A percentile compares a stretch with the other conserved stretches of the same genome.
These are phyloP conservation scores for Orycteropus afer DNA, from an alignment of 2,113 vertebrate genomes.

Conservation along the genomic window DNA sequence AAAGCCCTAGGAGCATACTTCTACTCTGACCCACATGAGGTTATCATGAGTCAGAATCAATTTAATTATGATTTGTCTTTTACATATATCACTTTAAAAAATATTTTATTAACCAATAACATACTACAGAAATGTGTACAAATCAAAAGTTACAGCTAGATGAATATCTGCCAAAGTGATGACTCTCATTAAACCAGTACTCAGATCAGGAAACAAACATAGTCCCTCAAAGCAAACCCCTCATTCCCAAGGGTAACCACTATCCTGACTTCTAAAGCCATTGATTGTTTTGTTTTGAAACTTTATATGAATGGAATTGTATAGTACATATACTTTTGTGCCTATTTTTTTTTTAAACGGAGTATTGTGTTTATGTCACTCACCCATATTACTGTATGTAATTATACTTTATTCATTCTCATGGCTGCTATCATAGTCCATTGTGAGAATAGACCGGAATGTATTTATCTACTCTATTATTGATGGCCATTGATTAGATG, in stretches of 20 bases:
- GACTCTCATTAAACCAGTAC: not conserved
- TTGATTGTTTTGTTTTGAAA: not conserved
- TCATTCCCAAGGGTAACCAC: not conserved
- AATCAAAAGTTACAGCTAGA: not conserved
- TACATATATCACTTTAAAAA: not conserved
- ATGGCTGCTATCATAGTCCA: not conserved
- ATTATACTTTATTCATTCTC: not conserved
- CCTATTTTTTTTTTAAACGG: not conserved
- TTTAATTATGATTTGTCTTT: constrained; percentile 23
- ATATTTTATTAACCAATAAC: not conserved
- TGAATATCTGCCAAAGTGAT: not conserved
- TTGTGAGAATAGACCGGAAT: not conserved
- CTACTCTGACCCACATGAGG: not conserved
- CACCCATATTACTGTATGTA: not conserved
- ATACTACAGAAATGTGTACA: not conserved
- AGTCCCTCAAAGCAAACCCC: not conserved
- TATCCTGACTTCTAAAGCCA: not conserved
- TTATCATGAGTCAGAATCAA: not conserved
- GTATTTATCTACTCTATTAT: not conserved
- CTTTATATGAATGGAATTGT: not conserved
- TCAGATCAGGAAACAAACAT: not conserved
- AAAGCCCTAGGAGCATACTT: not conserved
- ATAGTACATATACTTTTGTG: not conserved
- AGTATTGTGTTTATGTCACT: not conserved
- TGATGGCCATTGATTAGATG: not conserved